These are phyloP conservation scores for Hermetia illucens DNA, from an alignment of 1,140 invertebrate genomes.

Conservation along the genomic window DNA sequence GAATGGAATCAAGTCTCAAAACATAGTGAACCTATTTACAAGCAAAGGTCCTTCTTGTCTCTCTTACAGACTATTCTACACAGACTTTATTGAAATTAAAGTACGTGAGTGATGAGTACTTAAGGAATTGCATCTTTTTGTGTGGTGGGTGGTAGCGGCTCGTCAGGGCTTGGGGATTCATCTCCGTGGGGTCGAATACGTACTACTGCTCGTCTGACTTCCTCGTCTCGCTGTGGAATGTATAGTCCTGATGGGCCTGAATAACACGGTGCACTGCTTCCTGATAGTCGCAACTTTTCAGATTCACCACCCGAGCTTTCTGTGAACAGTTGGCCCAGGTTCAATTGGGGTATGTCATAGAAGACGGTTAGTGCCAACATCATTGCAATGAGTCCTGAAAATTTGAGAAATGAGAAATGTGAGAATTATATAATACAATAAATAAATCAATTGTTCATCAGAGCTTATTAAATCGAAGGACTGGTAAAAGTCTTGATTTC, in stretches of 20 bases:
- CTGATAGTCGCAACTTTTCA: slow-evolving; percentile 44
- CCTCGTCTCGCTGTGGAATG: slow-evolving; percentile 24
- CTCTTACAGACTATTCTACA: too few relatives aligned
- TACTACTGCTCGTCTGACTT: slow-evolving; percentile 37
- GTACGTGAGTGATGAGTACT: slow-evolving; percentile 10
- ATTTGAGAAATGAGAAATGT: too few relatives aligned
- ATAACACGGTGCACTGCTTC: slow-evolving; percentile 25
- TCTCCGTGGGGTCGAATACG: slow-evolving; percentile 39
- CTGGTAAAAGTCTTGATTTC: too few relatives aligned
- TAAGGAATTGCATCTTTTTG: slow-evolving; percentile 37
- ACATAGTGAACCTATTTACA: too few relatives aligned
- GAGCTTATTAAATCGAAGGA: too few relatives aligned
- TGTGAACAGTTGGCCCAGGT: slow-evolving; percentile 61
- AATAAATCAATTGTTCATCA: too few relatives aligned
- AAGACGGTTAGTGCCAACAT: slow-evolving; percentile 69
- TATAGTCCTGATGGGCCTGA: slow-evolving; percentile 27
- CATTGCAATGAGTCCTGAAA: slow-evolving; percentile 58
- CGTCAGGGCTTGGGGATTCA: slow-evolving; percentile 47
- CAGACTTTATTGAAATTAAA: too few relatives aligned
- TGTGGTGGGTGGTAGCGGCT: slow-evolving; percentile 41
- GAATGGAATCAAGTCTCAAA: too few relatives aligned
- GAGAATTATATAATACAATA: too few relatives aligned
- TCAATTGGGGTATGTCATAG: slow-evolving; percentile 77
- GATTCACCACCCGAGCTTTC: slow-evolving; percentile 40
- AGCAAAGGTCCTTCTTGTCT: too few relatives aligned